phyloP scores from a whole-genome alignment of 2,113 vertebrate genomes.

The Apus apus region DNA sequence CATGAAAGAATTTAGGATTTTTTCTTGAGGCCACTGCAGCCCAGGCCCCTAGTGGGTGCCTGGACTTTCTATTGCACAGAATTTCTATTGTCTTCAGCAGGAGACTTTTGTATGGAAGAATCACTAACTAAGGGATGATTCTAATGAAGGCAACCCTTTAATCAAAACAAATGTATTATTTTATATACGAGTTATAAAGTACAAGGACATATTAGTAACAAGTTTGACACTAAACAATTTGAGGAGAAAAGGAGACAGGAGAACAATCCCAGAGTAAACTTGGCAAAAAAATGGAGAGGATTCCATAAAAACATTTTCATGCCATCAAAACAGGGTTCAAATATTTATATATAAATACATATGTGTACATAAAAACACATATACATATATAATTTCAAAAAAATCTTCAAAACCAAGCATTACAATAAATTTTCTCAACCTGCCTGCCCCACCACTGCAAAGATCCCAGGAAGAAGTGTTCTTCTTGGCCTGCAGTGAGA shows the following conservation, averaged over 20 bases:
- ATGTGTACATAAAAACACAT: neutral
- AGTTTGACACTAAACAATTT: neutral
- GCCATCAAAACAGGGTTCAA: neutral
- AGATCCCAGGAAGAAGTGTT: neutral
- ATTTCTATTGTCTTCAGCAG: slow-evolving; percentile 12
- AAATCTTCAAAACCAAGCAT: neutral
- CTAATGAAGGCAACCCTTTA: neutral
- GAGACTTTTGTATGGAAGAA: neutral
- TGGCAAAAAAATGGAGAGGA: neutral
- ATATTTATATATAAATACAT: neutral
- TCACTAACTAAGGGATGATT: neutral
- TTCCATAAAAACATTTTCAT: neutral
- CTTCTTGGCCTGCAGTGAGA: neutral
- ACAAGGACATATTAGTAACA: neutral
- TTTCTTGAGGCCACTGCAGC: neutral
- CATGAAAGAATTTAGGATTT: slow-evolving; percentile 37
- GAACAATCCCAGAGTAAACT: neutral
- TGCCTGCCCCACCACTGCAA: neutral
- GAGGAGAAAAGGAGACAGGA: neutral
- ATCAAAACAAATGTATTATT: neutral
- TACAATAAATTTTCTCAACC: neutral
- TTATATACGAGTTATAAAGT: neutral
- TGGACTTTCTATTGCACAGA: no score
- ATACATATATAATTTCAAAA: neutral
- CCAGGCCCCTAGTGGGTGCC: neutral